These are phyloP conservation scores for Notospermus geniculatus DNA, from an alignment of 1,140 invertebrate species.

Conservation along the genomic window DNA sequence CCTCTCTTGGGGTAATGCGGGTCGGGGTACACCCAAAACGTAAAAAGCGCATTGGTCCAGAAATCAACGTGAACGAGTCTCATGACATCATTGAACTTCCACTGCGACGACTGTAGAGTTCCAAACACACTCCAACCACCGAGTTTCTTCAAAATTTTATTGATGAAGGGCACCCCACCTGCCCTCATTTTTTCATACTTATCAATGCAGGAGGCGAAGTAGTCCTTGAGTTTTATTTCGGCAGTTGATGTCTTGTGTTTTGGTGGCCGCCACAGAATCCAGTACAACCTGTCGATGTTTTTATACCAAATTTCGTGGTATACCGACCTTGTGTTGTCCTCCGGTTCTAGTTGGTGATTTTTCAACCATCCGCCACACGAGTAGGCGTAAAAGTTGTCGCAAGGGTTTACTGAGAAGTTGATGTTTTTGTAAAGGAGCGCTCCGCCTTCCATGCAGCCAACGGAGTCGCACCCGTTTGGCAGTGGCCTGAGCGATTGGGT, in stretches of 20 bases:
- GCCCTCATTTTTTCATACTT: constrained; percentile 33
- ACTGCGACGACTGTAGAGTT: constrained; percentile 27
- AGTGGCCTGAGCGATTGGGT: not conserved
- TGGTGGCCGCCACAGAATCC: constrained; percentile 29
- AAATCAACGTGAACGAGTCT: constrained; percentile 40
- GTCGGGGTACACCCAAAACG: constrained; percentile 21
- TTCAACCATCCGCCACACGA: constrained; percentile 56
- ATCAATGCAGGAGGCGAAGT: constrained; percentile 37
- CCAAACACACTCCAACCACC: constrained; percentile 44
- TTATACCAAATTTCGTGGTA: constrained; percentile 31
- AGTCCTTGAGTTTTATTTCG: constrained; percentile 2
- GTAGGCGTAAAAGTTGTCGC: constrained; percentile 61
- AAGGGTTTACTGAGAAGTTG: constrained; percentile 59
- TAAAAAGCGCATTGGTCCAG: constrained; percentile 42
- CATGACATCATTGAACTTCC: constrained; percentile 33
- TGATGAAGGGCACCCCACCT: constrained; percentile 35
- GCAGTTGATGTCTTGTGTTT: constrained; percentile 15
- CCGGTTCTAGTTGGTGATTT: constrained; percentile 28
- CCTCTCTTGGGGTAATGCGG: not conserved
- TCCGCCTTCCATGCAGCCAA: constrained; percentile 35
- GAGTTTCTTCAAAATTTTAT: constrained; percentile 28
- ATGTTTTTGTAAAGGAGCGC: constrained; percentile 39
- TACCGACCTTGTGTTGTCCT: constrained; percentile 24
- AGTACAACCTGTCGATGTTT: constrained; percentile 35
- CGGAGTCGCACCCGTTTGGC: constrained; percentile 24